Evolutionary conservation across 2,113 vertebrate genomes (phyloP), one percentile per base, ranked within the genome.

Genomic region (Pyrgilauda ruficollis): DNA sequence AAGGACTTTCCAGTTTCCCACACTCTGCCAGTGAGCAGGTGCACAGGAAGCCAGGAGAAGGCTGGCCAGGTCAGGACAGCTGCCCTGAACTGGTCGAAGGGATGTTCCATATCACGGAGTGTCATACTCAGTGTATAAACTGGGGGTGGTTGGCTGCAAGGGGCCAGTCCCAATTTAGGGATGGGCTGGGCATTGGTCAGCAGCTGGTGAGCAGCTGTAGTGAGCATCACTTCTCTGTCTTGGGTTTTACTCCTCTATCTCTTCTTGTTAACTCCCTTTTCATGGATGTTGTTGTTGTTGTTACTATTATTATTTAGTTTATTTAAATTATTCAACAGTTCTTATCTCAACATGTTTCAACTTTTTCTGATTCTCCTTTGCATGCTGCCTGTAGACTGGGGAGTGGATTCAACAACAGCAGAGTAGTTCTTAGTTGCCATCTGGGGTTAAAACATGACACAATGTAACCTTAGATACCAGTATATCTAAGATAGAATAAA

Each of bases 41-140:
- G 63, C 47, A 76, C 21, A 62, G 14, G 63, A 47, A 47, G 17
- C 9, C 30, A 41, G 70, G 39, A 68, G 26, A 6, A 8, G 1
- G 55, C 21, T 58, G 55, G 46, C 23, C 52, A 23, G 44, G 78
- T 18, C 4, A 1, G n/a, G 47, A 22, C 4, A 55, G 41, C 63
- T 43, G 63, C 41, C n/a, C 41, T 55, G 30, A 55, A 18, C 14
- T 12, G 12, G 14, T 5, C 26, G 13, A 19, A 62, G 30, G 47
- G n/a, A 35, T 55, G 1, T 55, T 55, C 70, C 30, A 31, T 13
- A 3, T 4, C 41, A 11, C 0, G 13, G 4, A 31, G 15, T 31
- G 30, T 11, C 26, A 19, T 7, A 14, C 4, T 83, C 14, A 27
- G 35, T 26, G 26, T 23, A 47, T 62, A 17, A 68, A 41, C n/a